These are phyloP conservation scores for Aegithalos caudatus DNA, from an alignment of 2,113 vertebrate genomes.

Conservation along the genomic window DNA sequence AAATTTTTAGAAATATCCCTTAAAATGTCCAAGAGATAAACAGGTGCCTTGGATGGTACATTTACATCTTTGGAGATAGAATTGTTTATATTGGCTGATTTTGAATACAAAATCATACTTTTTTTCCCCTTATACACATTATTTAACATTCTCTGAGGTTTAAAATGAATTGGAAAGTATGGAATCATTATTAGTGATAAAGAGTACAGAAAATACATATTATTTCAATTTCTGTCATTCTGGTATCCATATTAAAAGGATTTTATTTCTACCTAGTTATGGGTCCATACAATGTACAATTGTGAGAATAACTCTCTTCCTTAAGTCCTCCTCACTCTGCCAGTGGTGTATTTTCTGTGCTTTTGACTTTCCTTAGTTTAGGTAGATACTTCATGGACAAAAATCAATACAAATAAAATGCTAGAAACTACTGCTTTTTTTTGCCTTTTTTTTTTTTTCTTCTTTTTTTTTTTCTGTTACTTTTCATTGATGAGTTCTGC, in stretches of 20 bases:
- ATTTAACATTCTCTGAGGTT: neutral
- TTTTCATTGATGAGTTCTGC: neutral
- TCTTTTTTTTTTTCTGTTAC: neutral
- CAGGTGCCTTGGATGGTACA: neutral
- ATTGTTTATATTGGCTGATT: neutral
- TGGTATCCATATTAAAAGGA: neutral
- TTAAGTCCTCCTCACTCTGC: neutral
- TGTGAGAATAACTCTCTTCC: neutral
- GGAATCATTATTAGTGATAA: neutral
- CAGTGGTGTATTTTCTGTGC: neutral
- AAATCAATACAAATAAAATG: neutral
- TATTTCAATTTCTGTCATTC: neutral
- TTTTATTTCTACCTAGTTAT: neutral
- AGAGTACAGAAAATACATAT: neutral
- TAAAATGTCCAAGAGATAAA: neutral
- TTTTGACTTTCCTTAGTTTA: neutral
- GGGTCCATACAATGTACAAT: rapidly evolving
- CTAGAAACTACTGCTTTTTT: neutral
- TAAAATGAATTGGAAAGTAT: neutral
- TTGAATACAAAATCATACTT: neutral
- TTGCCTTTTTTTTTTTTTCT: no score
- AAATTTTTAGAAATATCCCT: neutral
- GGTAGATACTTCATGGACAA: neutral
- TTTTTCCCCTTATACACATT: neutral
- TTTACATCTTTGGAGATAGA: neutral